These are phyloP conservation scores for Siniperca chuatsi DNA, from an alignment of 2,113 vertebrate genomes.

Conservation along the genomic window DNA sequence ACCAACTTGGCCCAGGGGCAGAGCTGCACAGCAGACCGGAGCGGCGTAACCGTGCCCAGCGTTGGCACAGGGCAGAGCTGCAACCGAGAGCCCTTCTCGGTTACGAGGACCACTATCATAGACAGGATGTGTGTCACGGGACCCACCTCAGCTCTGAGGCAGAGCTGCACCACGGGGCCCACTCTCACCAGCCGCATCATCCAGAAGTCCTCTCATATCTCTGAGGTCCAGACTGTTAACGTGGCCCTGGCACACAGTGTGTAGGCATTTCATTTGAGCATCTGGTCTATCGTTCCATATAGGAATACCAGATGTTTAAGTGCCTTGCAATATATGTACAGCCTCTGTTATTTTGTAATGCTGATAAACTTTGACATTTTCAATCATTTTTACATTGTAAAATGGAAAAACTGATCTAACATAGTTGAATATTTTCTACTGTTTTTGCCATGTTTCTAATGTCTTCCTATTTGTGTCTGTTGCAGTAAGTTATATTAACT, in stretches of 20 bases:
- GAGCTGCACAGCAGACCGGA: constrained; percentile 75
- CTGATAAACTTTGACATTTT: constrained; percentile 50
- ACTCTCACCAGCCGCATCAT: constrained; percentile 92
- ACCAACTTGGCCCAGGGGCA: constrained; percentile 94
- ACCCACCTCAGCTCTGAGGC: constrained; percentile 34
- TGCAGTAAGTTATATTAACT: constrained; percentile 78
- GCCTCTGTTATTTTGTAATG: constrained; percentile 47
- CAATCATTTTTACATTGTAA: constrained; percentile 49
- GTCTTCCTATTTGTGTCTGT: constrained; percentile 53
- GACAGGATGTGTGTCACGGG: constrained; percentile 32
- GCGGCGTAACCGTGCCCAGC: constrained; percentile 2
- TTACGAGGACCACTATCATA: constrained; percentile 81
- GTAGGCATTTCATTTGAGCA: constrained; percentile 40
- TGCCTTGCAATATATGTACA: constrained; percentile 58
- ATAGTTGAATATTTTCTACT: constrained; percentile 34
- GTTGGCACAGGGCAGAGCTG: constrained; percentile 34
- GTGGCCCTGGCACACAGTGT: constrained; percentile 85
- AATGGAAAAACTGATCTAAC: constrained; percentile 54
- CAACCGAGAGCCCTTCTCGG: constrained; percentile 52
- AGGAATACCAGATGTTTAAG: constrained; percentile 47
- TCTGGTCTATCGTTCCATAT: constrained; percentile 29
- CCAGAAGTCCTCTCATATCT: constrained; percentile 99
- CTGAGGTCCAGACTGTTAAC: constrained; percentile 98
- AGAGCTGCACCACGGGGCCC: constrained; percentile 53
- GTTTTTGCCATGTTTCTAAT: constrained; percentile 44